Evolutionary conservation across 2,888 invertebrate genomes (phyloP).

Genomic region (Myopa tessellatipennis): DNA sequence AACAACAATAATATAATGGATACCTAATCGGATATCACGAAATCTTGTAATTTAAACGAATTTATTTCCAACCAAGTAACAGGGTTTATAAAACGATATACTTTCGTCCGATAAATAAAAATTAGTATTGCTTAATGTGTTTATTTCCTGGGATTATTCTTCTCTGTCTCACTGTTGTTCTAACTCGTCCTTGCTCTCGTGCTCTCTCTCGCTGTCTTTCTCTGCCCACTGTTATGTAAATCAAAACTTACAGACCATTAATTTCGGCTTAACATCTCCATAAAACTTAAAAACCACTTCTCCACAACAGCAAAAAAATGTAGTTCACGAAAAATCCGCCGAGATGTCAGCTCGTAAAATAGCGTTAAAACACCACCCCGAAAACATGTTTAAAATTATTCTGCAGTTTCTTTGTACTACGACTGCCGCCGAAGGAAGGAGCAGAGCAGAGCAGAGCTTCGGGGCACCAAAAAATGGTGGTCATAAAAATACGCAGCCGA

Average conservation of each 20-base stretch:
- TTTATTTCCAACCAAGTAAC: no score
- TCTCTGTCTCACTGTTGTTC: neutral
- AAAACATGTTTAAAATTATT: slow-evolving; percentile 14
- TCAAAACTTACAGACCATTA: slow-evolving; percentile 47
- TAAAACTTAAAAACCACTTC: slow-evolving; percentile 27
- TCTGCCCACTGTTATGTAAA: slow-evolving; percentile 26
- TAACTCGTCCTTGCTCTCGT: neutral
- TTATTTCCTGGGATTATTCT: neutral
- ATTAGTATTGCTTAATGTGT: neutral
- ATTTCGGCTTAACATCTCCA: slow-evolving; percentile 44
- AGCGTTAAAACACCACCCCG: slow-evolving; percentile 27
- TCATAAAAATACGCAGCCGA: slow-evolving; percentile 15
- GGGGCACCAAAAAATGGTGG: neutral
- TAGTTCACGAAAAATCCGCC: neutral
- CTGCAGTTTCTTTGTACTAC: slow-evolving; percentile 5
- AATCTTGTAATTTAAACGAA: neutral
- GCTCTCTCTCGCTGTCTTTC: neutral
- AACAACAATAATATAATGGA: neutral
- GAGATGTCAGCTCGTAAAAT: slow-evolving; percentile 45
- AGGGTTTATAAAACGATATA: no score
- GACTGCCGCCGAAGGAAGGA: neutral
- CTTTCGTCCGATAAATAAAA: no score
- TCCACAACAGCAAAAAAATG: neutral
- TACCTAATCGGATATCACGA: neutral
- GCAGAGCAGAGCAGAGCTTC: neutral